Conservation (phyloP, 1,140 invertebrate genomes). For the Monomorium pharaonis region DNA sequence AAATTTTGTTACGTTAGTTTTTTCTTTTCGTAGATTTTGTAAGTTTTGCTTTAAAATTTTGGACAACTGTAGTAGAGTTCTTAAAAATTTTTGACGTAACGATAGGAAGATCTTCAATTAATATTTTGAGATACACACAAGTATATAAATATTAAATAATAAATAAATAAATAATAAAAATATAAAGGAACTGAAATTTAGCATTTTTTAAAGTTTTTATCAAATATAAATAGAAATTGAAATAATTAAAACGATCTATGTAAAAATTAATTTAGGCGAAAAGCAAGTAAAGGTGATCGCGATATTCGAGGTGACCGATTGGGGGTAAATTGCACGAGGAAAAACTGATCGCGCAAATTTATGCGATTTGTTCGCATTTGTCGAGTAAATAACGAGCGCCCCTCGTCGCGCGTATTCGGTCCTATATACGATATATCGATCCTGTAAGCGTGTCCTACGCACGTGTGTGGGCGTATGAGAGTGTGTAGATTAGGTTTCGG, state of each 20-base stretch:
- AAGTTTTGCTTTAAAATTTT: background rate
- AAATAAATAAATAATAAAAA: background rate
- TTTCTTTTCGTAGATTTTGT: background rate
- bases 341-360: slow-evolving; percentile 78
- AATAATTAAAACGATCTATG: background rate
- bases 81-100: background rate
- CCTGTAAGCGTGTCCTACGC: slow-evolving; percentile 29
- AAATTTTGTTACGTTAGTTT: background rate
- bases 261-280: background rate
- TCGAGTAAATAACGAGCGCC: slow-evolving; percentile 65
- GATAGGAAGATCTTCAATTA: background rate
- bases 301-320: background rate
- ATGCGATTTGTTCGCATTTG: slow-evolving; percentile 76
- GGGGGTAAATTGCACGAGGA: slow-evolving; percentile 10
- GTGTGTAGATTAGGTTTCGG: slow-evolving; percentile 74
- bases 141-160: background rate
- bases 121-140: background rate
- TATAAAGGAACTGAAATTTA: background rate
- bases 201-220: background rate
- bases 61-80: background rate
- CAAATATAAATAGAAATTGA: background rate
- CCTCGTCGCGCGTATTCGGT: background rate
- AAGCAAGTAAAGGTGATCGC: background rate
- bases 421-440: slow-evolving; percentile 57
- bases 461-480: slow-evolving; percentile 34